These are phyloP conservation scores for Syrphus vitripennis DNA, from an alignment of 2,888 invertebrate species.

Conservation along the genomic window DNA sequence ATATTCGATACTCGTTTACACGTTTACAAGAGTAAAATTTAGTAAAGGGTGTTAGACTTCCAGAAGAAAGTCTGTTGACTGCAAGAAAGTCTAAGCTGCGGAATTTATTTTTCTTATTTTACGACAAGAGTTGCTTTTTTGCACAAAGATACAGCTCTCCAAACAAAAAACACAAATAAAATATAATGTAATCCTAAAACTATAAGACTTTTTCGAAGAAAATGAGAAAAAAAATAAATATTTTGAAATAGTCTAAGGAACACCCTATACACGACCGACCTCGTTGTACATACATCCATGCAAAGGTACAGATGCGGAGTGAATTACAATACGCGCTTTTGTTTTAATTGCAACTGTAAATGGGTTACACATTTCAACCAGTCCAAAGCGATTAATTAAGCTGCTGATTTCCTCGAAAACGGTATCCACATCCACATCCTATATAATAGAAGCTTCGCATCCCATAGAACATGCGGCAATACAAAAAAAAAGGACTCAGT, in stretches of 20 bases:
- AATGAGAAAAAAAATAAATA: not conserved
- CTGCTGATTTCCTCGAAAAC: slow-evolving; percentile 32
- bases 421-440: not conserved
- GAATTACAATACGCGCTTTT: slow-evolving; percentile 63
- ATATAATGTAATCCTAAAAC: too few relatives aligned
- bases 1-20: not conserved
- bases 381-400: slow-evolving; percentile 68
- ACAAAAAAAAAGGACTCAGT: not conserved
- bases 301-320: not conserved
- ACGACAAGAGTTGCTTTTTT: too few relatives aligned
- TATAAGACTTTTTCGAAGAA: too few relatives aligned
- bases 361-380: slow-evolving; percentile 68
- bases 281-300: not conserved
- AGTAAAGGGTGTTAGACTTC: not conserved
- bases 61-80: too few relatives aligned
- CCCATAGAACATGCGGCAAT: not conserved
- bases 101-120: too few relatives aligned
- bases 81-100: too few relatives aligned
- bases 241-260: too few relatives aligned
- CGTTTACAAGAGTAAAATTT: not conserved
- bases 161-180: too few relatives aligned
- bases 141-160: too few relatives aligned
- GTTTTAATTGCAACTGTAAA: slow-evolving; percentile 68
- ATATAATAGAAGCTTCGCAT: not conserved
- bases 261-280: not conserved